Base-by-base conservation (phyloP, 2,113 vertebrate genomes). In the Malaclemys terrapin region DNA sequence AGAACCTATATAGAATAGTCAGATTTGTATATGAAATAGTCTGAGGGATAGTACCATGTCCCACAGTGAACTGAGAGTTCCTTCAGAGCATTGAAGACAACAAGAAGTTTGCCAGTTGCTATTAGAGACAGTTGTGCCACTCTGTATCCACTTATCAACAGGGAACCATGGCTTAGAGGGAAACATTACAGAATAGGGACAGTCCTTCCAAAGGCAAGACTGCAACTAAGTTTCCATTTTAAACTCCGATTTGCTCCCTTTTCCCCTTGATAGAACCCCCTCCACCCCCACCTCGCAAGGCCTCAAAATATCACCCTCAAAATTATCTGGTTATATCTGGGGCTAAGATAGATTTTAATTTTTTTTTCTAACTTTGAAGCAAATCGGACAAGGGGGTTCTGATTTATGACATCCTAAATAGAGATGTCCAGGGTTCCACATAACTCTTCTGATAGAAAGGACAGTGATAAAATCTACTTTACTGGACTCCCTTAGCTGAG, bases 1-100 rank as follows among this genome's bases (percentile, higher is more conserved):
- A 88, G 89, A 96, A 97, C 94, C 92, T 97, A 95, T 92, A 96
- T 94, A 96, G 96, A 95, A 92, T 88, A 91, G 94, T 96, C 95
- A 90, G 0, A 0, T 88, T 92, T 85, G 84, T 89, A 92, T 69
- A n/a, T n/a, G 62, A 17, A 19, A n/a, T 69, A 69, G 42, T 22
- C 42, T 49, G 57, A 35, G n/a, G 13, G 17, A 75, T 35, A 35
- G 82, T 47, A 75, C 8, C 16, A 65, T 29, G 31, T 49, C 27
- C 57, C 80, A 90, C 22, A 69, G 82, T 25, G 62, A 91, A 83
- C 76, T 88, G 29, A 49, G 90, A 85, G 88, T 94, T 94, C 86
- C 75, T 78, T 80, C 81, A 92, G 84, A 94, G 95, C 80, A 85
- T 72, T 59, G 94, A 91, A 87, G 42, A 79, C 45, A 35, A 53